Conservation (phyloP, 1,140 invertebrate genomes). For the Drosophila mayri region DNA sequence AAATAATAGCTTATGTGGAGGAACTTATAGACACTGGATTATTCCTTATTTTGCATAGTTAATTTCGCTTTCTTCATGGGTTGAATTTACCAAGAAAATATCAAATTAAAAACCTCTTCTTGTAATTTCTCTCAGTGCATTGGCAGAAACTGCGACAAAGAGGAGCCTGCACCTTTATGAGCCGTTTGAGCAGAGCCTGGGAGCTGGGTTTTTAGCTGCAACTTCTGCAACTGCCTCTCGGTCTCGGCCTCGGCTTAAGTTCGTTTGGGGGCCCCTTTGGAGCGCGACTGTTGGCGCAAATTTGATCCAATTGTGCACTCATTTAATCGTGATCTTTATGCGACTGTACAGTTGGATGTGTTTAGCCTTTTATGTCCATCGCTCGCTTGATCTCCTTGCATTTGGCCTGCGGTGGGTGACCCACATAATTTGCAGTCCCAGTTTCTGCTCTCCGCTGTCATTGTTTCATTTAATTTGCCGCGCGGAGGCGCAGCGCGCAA, state of each 20-base stretch:
- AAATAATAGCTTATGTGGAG: not conserved
- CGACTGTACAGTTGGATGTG: conserved; percentile 82
- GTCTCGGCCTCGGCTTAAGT: conserved; percentile 36
- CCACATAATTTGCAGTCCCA: conserved; percentile 66
- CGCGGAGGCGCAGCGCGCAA: conserved; percentile 36
- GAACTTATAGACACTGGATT: not conserved
- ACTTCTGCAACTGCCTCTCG: conserved; percentile 12
- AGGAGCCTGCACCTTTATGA: conserved; percentile 69
- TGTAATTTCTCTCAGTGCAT: not conserved
- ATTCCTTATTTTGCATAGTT: too few species aligned
- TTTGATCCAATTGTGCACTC: conserved; percentile 83
- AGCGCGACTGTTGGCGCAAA: conserved; percentile 70
- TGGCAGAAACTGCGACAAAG: conserved; percentile 34
- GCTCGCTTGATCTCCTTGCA: conserved; percentile 43
- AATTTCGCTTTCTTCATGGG: too few species aligned
- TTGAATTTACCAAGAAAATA: not conserved
- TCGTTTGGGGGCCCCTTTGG: conserved; percentile 28
- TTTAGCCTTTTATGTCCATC: conserved; percentile 81
- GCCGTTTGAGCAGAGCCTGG: conserved; percentile 43
- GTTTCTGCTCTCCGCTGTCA: conserved; percentile 35
- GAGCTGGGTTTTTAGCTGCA: conserved; percentile 34
- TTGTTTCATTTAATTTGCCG: conserved; percentile 34
- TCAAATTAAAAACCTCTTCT: not conserved
- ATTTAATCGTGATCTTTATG: conserved; percentile 84
- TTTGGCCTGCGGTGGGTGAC: conserved; percentile 69